Percentiles rank a stretch among this genome's conserved stretches.
Evolutionary conservation across 2,797 vertebrate species (phyloP).

Genomic region (Atherinosoma microstoma): DNA sequence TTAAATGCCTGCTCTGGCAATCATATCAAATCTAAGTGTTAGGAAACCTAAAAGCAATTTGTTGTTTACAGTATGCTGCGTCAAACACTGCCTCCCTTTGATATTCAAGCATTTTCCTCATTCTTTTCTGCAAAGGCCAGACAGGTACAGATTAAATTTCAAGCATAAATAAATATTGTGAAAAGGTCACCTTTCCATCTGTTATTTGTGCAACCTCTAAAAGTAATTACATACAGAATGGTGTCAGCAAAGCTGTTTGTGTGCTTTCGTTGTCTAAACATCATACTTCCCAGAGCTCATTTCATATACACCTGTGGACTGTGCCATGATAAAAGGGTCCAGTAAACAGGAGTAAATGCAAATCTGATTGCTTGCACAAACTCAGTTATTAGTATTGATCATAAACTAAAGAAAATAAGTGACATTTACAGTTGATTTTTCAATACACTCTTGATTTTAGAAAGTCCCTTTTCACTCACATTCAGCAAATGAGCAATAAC

Average conservation of each 20-base stretch:
- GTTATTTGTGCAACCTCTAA: constrained; percentile 84
- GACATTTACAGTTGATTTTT: not conserved
- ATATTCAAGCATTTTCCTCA: constrained; percentile 64
- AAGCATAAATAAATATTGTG: constrained; percentile 82
- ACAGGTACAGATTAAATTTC: constrained; percentile 79
- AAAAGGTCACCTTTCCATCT: constrained; percentile 85
- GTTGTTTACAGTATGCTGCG: constrained; percentile 28
- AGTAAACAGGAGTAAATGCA: constrained; percentile 55
- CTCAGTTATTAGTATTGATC: constrained; percentile 44
- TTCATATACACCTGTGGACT: constrained; percentile 71
- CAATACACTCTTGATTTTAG: not conserved
- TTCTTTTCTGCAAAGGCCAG: constrained; percentile 75
- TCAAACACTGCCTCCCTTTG: constrained; percentile 58
- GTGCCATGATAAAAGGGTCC: constrained; percentile 51
- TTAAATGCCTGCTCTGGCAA: not conserved
- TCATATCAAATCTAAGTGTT: constrained; percentile 18
- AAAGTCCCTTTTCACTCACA: not conserved
- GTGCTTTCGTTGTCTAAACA: constrained; percentile 76
- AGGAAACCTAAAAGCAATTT: constrained; percentile 10
- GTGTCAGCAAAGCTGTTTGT: constrained; percentile 75
- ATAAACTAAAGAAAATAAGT: not conserved
- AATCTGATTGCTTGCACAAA: constrained; percentile 28
- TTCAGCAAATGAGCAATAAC: constrained; percentile 33
- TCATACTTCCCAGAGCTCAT: constrained; percentile 69
- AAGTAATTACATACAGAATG: constrained; percentile 81